Percentiles rank a stretch among this genome's conserved stretches.
These are phyloP conservation scores for Oligia latruncula DNA, from an alignment of 2,888 invertebrate genomes.

Conservation along the genomic window DNA sequence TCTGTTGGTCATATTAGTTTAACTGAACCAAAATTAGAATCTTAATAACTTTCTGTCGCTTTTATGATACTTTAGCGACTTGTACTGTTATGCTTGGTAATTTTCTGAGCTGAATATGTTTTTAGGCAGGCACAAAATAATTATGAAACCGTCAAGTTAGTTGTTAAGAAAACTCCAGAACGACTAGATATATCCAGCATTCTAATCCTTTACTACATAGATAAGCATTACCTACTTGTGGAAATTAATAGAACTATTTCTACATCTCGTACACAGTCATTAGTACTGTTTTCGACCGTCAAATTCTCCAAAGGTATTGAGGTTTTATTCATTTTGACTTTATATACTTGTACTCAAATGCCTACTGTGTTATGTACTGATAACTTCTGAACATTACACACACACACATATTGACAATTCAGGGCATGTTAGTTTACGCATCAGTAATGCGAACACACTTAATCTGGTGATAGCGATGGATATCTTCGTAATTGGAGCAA, in stretches of 20 bases:
- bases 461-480: conserved; percentile 68
- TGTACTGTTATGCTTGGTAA: conserved; percentile 29
- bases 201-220: neutral
- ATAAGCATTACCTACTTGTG: neutral
- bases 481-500: conserved; percentile 62
- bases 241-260: neutral
- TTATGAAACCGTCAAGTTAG: neutral
- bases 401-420: conserved; percentile 54
- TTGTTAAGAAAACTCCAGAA: neutral
- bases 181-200: neutral
- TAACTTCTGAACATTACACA: conserved; percentile 59
- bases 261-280: too few species aligned
- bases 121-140: neutral
- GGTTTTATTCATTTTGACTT: neutral
- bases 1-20: conserved; percentile 49
- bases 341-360: neutral
- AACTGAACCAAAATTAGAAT: conserved; percentile 53
- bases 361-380: conserved; percentile 17
- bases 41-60: conserved; percentile 47
- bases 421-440: conserved; percentile 68
- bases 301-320: too few species aligned
- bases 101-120: conserved; percentile 10
- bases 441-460: conserved; percentile 65
- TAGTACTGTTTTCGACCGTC: neutral
- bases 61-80: conserved; percentile 35